Conservation (phyloP, 1,140 invertebrate genomes). For the Thaumetopoea pityocampa region DNA sequence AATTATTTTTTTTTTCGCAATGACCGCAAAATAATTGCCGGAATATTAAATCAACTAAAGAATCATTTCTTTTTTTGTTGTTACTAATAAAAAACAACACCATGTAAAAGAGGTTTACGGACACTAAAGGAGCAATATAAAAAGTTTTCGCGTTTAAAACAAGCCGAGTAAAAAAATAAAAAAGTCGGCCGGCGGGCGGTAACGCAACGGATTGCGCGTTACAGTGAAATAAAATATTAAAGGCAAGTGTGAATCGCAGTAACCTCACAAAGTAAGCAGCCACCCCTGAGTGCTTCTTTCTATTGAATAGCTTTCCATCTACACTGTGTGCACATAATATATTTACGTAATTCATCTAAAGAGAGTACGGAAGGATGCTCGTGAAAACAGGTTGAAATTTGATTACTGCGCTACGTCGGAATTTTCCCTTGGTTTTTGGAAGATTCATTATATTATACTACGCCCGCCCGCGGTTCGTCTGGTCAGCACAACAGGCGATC, state of each 20-base stretch:
- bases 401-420: constrained; percentile 7
- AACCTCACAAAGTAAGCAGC: constrained; percentile 21
- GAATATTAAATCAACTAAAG: too few species aligned
- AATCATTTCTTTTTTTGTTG: too few species aligned
- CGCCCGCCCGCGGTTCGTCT: too few species aligned
- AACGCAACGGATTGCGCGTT: constrained; percentile 22
- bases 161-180: constrained; percentile 5
- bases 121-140: constrained; percentile 5
- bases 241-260: constrained; percentile 19
- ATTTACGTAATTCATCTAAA: constrained; percentile 11
- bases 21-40: too few species aligned
- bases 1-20: too few species aligned
- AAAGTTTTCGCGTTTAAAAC: constrained; percentile 4
- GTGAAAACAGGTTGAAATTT: constrained; percentile 7
- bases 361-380: constrained; percentile 7
- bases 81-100: constrained; percentile 2
- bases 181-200: neutral
- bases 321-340: constrained; percentile 7
- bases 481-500: too few species aligned
- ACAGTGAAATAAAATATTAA: constrained; percentile 33
- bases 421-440: constrained; percentile 4
- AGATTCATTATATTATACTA: neutral
- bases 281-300: constrained; percentile 17
- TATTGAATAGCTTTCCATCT: constrained; percentile 14
- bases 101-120: constrained; percentile 8